Evolutionary conservation across 2,888 invertebrate genomes (phyloP).

Genomic region (Prosapia bicincta): DNA sequence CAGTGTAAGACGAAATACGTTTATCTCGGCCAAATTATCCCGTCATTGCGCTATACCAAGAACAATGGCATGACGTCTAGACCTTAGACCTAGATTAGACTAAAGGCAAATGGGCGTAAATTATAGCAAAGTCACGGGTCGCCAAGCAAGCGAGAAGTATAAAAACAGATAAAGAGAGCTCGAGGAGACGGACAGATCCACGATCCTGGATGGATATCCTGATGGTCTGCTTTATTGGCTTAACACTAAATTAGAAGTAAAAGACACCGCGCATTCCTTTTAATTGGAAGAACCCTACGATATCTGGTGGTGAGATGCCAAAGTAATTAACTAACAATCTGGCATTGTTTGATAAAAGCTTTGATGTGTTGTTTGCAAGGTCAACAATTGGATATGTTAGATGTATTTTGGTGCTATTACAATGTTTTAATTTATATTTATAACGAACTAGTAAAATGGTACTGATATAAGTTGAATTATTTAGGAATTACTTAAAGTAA

Average conservation of each 20-base stretch:
- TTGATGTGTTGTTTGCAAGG: too few species aligned
- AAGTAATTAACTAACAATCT: not conserved
- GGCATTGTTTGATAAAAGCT: not conserved
- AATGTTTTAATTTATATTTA: too few species aligned
- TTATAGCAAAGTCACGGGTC: not conserved
- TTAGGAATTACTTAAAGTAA: too few species aligned
- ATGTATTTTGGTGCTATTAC: too few species aligned
- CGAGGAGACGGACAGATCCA: not conserved
- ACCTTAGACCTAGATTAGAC: not conserved
- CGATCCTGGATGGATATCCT: not conserved
- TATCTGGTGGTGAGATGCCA: not conserved
- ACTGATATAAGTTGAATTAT: too few species aligned
- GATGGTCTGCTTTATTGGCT: not conserved
- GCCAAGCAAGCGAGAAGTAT: not conserved
- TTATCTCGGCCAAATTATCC: too few species aligned
- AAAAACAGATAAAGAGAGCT: too few species aligned
- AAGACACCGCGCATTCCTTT: not conserved
- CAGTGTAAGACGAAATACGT: too few species aligned
- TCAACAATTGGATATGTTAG: too few species aligned
- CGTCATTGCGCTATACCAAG: not conserved
- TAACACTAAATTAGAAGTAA: not conserved
- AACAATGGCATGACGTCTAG: not conserved
- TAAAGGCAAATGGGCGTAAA: not conserved
- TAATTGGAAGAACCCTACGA: not conserved
- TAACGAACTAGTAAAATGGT: too few species aligned